Base-by-base conservation (phyloP, 2,888 invertebrate species). In the Trissolcus brochymenae region DNA sequence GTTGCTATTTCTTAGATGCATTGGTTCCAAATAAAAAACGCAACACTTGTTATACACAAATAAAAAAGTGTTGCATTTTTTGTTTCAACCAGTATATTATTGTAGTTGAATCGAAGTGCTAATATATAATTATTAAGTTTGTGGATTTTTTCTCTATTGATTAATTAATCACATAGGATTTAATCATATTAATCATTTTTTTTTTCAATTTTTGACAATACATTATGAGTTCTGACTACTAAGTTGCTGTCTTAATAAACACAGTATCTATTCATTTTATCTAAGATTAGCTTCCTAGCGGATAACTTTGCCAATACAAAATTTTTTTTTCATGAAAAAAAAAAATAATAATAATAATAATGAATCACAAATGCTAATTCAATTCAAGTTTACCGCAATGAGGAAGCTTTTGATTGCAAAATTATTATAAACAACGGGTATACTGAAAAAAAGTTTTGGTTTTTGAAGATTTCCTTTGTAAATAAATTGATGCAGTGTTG, bases 231-330 rank as follows among this genome's bases (percentile, higher is more conserved):
- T 46, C 40, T 53, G 65, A 76, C 56, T 7, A 29, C 29, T 66
- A 60, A 66, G 61, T 40, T 64, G 40, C 71, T 76, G 67, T 72
- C 67, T 67, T 41, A 54, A 7, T 9, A 35, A 72, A 76, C 67
- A 72, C 67, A 62, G 54, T 72, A 67, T 76, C 62, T 68, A 29
- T 70, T 43, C 68, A 64, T 68, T 59, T 57, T 53, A 60, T 25
- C 25, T 14, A 35, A 43, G 70, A 75, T 78, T 78, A 78, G 75
- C 78, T 78, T 78, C 78, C 78, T 75, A 75, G 75, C 71, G 78
- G 78, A 78, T 78, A 70, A 78, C 75, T 75, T 64, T 35, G 0
- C 35, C 7, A 35, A 35, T 35, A 1, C 6, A 35, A 35, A 35
- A 35, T 11, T 11, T 35, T 11, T 1, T 35, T 35, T 6, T 35